Evolutionary conservation across 2,888 invertebrate genomes (phyloP).

Genomic region (Bimastos eiseni): DNA sequence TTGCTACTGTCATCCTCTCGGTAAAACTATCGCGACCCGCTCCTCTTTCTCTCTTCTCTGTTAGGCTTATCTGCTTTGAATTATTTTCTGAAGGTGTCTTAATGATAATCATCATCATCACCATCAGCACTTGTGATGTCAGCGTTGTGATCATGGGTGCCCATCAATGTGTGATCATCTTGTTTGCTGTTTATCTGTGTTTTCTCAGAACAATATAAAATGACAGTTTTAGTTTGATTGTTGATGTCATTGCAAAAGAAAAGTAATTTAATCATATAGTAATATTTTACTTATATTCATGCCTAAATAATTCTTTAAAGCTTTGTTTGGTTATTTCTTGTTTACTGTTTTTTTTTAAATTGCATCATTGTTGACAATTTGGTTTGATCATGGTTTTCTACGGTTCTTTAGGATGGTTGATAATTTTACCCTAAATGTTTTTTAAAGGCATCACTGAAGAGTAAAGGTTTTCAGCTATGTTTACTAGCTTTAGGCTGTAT

Average conservation of each 20-base stretch:
- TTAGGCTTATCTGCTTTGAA: neutral
- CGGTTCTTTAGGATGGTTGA: neutral
- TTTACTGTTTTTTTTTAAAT: neutral
- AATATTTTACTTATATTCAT: neutral
- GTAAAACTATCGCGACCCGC: conserved; percentile 60
- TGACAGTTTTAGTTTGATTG: neutral
- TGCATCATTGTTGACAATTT: neutral
- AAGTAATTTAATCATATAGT: neutral
- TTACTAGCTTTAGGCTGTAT: neutral
- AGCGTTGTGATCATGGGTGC: neutral
- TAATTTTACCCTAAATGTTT: neutral
- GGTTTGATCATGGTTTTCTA: neutral
- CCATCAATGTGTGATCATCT: neutral
- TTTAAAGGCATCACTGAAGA: neutral
- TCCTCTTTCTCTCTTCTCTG: neutral
- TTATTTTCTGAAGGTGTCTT: neutral
- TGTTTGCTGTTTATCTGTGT: neutral
- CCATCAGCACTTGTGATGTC: too few species aligned
- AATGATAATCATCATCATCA: neutral
- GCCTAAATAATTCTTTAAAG: neutral
- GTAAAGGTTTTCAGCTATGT: neutral
- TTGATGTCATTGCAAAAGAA: neutral
- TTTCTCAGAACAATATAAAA: neutral
- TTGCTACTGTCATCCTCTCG: conserved; percentile 79
- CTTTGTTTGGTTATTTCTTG: neutral